phyloP scores from a whole-genome alignment of 2,113 vertebrate species.

The Gymnogyps californianus region DNA sequence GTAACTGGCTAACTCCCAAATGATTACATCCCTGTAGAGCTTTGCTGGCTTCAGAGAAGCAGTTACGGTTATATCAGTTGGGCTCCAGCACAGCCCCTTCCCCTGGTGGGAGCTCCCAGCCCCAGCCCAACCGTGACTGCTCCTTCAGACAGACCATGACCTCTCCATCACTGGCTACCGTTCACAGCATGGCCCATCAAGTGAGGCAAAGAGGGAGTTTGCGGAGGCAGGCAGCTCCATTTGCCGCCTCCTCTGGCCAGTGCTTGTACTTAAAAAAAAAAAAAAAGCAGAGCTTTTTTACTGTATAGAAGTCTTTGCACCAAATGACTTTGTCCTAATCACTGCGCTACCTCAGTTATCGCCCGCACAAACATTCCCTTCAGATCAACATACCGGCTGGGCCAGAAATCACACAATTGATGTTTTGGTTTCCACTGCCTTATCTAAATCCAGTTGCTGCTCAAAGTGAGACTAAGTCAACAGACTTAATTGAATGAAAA shows the following conservation, averaged over 20 bases:
- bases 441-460: conserved; percentile 69
- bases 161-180: background rate
- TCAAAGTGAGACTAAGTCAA: conserved; percentile 66
- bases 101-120: background rate
- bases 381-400: conserved; percentile 2
- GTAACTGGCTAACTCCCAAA: background rate
- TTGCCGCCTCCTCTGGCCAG: background rate
- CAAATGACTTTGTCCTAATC: background rate
- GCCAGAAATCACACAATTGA: conserved; percentile 58
- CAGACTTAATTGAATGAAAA: conserved; percentile 63
- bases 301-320: background rate
- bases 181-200: background rate
- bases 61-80: background rate
- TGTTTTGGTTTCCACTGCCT: conserved; percentile 63
- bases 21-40: background rate
- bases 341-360: background rate
- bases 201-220: background rate
- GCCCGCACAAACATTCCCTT: conserved; percentile 39
- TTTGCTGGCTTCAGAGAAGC: background rate
- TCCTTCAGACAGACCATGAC: background rate
- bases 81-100: background rate
- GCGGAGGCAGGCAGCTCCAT: background rate
- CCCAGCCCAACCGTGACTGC: background rate
- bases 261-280: background rate
- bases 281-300: background rate